phyloP scores from a whole-genome alignment of 2,888 invertebrate genomes.

The Caenorhabditis sp. region DNA sequence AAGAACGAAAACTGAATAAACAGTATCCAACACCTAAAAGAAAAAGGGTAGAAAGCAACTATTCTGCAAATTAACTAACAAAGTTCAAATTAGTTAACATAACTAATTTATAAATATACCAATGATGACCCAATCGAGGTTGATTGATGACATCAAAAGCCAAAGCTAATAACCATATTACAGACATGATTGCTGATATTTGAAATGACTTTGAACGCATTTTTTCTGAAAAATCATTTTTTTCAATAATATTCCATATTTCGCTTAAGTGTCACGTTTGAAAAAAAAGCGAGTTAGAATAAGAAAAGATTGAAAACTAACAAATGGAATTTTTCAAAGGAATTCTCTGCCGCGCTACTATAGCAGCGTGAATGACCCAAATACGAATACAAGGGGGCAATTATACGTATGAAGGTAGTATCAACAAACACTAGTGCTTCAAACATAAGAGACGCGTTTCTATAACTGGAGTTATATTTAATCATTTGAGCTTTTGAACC shows the following conservation, averaged over 20 bases:
- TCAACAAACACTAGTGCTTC: no score
- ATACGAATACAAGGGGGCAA: conserved; percentile 37
- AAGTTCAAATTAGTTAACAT: conserved; percentile 82
- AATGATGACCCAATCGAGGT: conserved; percentile 75
- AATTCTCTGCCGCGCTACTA: not conserved
- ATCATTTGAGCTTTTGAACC: no score
- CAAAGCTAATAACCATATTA: conserved; percentile 73
- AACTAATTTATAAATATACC: conserved; percentile 80
- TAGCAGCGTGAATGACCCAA: conserved; percentile 32
- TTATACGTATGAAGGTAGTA: conserved; percentile 7
- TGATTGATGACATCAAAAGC: conserved; percentile 76
- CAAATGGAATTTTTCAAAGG: not conserved
- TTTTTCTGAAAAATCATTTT: conserved; percentile 3
- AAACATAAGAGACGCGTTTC: no score
- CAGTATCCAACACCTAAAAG: conserved; percentile 54
- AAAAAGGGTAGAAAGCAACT: no score
- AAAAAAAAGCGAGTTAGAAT: not conserved
- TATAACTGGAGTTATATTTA: no score
- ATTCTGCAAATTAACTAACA: conserved; percentile 72
- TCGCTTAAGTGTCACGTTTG: no score
- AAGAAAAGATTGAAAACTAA: not conserved
- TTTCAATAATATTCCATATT: no score
- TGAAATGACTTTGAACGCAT: conserved; percentile 16
- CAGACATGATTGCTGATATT: conserved; percentile 55
- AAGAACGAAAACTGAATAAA: conserved; percentile 60